Conservation (phyloP, 2,113 vertebrate genomes). For the Anhinga rufa region DNA sequence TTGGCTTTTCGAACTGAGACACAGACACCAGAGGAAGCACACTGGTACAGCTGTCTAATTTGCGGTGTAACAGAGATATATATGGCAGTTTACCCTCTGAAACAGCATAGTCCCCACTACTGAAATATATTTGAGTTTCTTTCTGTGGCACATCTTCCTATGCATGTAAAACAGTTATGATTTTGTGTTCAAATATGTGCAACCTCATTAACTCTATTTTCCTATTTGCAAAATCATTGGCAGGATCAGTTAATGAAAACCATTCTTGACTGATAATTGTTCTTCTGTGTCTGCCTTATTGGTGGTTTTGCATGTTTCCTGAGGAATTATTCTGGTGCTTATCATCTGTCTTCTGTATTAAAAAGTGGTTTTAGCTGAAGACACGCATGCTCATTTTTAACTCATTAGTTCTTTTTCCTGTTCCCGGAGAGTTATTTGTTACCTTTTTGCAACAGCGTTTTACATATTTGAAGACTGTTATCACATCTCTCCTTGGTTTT, state of each 20-base stretch:
- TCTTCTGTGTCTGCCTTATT: background rate
- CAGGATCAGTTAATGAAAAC: too few relatives aligned
- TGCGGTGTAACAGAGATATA: background rate
- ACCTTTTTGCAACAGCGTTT: background rate
- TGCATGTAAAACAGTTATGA: too few relatives aligned
- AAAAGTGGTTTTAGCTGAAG: background rate
- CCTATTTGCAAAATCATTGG: too few relatives aligned
- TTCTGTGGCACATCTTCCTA: too few relatives aligned
- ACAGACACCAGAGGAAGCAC: background rate
- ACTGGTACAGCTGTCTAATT: background rate
- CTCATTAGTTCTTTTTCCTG: background rate
- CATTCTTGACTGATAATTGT: background rate
- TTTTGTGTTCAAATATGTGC: too few relatives aligned
- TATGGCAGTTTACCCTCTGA: background rate
- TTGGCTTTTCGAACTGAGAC: background rate
- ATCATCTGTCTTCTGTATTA: background rate
- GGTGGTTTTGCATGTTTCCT: background rate
- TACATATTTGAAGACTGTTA: background rate
- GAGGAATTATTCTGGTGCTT: background rate
- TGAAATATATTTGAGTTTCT: background rate
- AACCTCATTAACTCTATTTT: too few relatives aligned
- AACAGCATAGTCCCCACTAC: background rate
- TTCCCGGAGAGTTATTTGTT: background rate
- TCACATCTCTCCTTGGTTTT: background rate
- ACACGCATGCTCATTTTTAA: background rate